phyloP scores from a whole-genome alignment of 2,888 invertebrate genomes.

The Nomada fabriciana region DNA sequence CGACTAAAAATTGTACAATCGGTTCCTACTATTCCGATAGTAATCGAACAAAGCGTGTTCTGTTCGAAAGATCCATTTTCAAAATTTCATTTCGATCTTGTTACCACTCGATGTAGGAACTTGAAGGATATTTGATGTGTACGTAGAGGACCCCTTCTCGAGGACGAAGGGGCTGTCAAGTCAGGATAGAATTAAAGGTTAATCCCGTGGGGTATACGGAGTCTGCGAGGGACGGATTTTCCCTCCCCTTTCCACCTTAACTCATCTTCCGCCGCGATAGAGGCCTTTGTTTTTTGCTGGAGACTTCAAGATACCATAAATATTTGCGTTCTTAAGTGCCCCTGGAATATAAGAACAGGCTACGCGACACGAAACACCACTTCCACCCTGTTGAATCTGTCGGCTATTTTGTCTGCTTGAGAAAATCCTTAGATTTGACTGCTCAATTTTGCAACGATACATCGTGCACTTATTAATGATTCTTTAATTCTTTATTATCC shows the following conservation, averaged over 20 bases:
- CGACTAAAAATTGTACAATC: neutral
- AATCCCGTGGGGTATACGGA: conserved; percentile 80
- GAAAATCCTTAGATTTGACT: conserved; percentile 13
- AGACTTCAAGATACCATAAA: conserved; percentile 78
- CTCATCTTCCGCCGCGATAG: conserved; percentile 56
- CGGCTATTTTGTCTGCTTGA: conserved; percentile 1
- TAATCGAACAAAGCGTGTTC: neutral
- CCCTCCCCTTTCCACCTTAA: conserved; percentile 56
- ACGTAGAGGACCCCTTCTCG: conserved; percentile 68
- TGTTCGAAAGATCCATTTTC: conserved; percentile 47
- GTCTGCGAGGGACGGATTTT: conserved; percentile 42
- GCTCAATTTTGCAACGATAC: no score
- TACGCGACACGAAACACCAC: conserved; percentile 23
- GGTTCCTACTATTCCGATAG: neutral
- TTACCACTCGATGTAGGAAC: conserved; percentile 61
- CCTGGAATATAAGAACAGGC: conserved; percentile 72
- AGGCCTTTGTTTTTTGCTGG: conserved; percentile 76
- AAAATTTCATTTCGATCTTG: conserved; percentile 74
- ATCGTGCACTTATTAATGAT: no score
- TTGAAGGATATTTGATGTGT: conserved; percentile 70
- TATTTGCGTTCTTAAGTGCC: conserved; percentile 81
- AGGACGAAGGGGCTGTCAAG: conserved; percentile 75
- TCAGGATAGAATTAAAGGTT: conserved; percentile 84
- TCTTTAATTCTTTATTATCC: no score
- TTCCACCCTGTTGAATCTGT: neutral